phyloP scores from a whole-genome alignment of 2,113 vertebrate species.

The Bos javanicus region DNA sequence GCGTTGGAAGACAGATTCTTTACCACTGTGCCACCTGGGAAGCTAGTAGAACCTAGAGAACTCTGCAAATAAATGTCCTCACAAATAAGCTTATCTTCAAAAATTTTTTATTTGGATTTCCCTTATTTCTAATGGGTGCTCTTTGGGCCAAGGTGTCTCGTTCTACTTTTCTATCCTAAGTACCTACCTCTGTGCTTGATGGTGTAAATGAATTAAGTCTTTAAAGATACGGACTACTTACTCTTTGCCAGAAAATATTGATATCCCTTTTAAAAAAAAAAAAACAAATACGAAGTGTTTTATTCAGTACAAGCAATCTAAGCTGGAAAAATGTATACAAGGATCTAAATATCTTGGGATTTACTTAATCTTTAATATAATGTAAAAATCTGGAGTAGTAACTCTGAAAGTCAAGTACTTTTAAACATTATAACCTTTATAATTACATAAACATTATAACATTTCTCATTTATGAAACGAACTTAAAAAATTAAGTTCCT shows the following conservation, averaged over 20 bases:
- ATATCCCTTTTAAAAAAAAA: neutral
- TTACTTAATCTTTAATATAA: conserved; percentile 9
- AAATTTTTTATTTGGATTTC: neutral
- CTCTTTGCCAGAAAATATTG: neutral
- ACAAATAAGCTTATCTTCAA: neutral
- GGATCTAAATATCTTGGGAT: neutral
- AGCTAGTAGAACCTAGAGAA: neutral
- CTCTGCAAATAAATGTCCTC: neutral
- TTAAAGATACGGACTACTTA: neutral
- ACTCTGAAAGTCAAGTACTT: neutral
- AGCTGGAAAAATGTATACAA: neutral
- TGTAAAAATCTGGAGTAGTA: neutral
- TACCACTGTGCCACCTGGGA: neutral
- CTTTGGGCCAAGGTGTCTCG: neutral
- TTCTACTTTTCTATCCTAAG: neutral
- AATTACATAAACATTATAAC: neutral
- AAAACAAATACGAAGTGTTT: neutral
- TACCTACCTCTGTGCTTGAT: neutral
- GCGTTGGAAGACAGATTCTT: neutral
- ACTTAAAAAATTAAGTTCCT: conserved; percentile 23
- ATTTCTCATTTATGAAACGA: neutral
- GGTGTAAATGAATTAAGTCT: neutral
- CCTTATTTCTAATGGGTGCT: neutral
- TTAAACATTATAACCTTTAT: neutral
- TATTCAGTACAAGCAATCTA: neutral